phyloP scores from a whole-genome alignment of 2,797 vertebrate genomes.

The Galago senegalensis region DNA sequence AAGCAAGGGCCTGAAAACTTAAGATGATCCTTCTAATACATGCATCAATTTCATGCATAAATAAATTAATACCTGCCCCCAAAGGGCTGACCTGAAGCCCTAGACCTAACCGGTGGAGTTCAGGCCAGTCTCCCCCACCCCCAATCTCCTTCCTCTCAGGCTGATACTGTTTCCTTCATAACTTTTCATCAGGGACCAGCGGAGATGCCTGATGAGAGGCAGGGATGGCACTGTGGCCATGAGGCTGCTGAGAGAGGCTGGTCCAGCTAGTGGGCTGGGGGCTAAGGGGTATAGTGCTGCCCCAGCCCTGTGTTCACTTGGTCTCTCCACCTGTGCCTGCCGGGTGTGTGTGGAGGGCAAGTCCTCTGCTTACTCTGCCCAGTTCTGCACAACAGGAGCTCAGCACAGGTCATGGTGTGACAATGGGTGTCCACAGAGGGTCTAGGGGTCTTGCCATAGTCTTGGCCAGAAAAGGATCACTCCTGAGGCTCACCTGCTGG shows the following conservation, averaged over 20 bases:
- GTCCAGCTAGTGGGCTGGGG: neutral
- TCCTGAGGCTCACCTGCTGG: slow-evolving; percentile 49
- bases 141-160: neutral
- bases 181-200: neutral
- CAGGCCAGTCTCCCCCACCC: neutral
- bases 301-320: neutral
- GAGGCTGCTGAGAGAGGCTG: neutral
- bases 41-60: neutral
- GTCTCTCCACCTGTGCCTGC: neutral
- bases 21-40: neutral
- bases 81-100: neutral
- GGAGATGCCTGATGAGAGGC: neutral
- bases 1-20: neutral
- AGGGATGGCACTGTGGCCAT: neutral
- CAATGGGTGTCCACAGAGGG: neutral
- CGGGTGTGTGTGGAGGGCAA: neutral
- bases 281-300: neutral
- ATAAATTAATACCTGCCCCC: neutral
- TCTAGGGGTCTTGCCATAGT: neutral
- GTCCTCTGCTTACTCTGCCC: neutral
- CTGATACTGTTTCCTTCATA: neutral
- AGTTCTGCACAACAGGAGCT: neutral
- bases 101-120: neutral
- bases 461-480: neutral
- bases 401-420: neutral